Percentiles rank a stretch among this genome's conserved stretches.
Conservation (phyloP, 2,113 vertebrate genomes). For the Haplotaxodon microlepis region DNA sequence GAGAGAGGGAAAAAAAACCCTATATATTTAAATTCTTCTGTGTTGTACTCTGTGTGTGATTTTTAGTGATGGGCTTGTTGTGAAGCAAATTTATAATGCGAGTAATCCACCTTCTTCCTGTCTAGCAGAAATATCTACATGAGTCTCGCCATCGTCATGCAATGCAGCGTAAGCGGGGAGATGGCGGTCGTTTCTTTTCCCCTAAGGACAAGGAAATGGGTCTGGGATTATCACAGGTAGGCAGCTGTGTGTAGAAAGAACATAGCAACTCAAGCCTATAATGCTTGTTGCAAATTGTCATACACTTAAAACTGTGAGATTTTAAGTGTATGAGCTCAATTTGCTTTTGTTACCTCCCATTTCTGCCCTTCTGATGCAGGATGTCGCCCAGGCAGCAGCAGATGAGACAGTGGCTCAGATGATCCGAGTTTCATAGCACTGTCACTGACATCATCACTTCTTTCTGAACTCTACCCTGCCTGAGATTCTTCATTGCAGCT, state of each 20-base stretch:
- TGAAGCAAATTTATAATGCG: not conserved
- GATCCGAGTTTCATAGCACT: constrained; percentile 88
- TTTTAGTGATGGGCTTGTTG: not conserved
- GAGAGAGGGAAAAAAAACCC: rapidly evolving
- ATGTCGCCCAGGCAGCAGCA: constrained; percentile 75
- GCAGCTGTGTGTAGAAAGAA: not conserved
- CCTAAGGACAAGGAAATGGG: constrained; percentile 91
- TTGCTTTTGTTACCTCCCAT: not conserved
- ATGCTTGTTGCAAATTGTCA: not conserved
- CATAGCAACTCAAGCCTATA: not conserved
- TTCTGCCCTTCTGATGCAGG: constrained; percentile 51
- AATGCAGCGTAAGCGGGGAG: constrained; percentile 93
- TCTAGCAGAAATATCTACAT: constrained; percentile 90
- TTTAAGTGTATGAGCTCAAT: not conserved
- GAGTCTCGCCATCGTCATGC: constrained; percentile 95
- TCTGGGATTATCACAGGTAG: constrained; percentile 79
- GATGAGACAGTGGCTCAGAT: constrained; percentile 93
- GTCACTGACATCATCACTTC: not conserved
- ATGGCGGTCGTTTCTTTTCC: constrained; percentile 95
- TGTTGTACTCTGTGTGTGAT: not conserved
- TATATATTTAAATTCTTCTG: not conserved
- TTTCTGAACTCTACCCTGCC: constrained; percentile 3
- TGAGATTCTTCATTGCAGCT: constrained; percentile 19
- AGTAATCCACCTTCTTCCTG: not conserved
- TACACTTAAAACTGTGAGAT: not conserved